Base-by-base conservation (phyloP, 2,113 vertebrate genomes). In the Ammospiza caudacuta region DNA sequence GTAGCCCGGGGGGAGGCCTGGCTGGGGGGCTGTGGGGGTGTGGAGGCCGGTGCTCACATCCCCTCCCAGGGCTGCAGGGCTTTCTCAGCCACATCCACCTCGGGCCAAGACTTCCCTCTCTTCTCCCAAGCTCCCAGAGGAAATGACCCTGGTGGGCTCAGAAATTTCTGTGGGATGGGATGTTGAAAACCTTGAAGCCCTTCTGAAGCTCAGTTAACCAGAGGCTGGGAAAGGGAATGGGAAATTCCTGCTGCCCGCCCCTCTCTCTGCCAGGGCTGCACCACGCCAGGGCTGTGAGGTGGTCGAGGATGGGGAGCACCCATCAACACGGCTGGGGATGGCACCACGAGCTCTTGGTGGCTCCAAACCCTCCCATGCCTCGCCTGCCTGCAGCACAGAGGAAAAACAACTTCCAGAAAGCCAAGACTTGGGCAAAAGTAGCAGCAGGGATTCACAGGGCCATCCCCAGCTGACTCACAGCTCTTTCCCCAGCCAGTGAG, bases 71-170 rank as follows among this genome's bases (percentile, higher is more conserved):
- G 57, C 82, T 63, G 61, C 8, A 3, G 49, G 87, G 44, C 55
- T 84, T 92, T 88, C 89, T 78, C 59, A 91, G 91, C 78, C 90
- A 7, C 74, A 55, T 74, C 87, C 9, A 87, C 92, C 87, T 84
- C 43, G 1, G n/a, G 90, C 88, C 93, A 95, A 81, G 46, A 43
- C 13, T 58, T 57, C 43, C 51, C 43, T 75, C 92, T 80, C 89
- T 89, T 77, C 49, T 83, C 88, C 80, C 91, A 1, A 3, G 77
- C 68, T 96, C 97, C 91, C 96, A 97, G 90, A 95, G 97, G 97
- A 97, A 97, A 67, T 92, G 95, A 95, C 96, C 89, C 83, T 4
- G 39, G 70, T 58, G 81, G 74, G 52, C 91, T 76, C 90, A 73
- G 68, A 89, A 84, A 88, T 93, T 54, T 87, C 43, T 88, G 94